Evolutionary conservation across 2,797 vertebrate species (phyloP), one percentile per base, ranked within the genome.

Genomic region (Aratinga solstitialis): DNA sequence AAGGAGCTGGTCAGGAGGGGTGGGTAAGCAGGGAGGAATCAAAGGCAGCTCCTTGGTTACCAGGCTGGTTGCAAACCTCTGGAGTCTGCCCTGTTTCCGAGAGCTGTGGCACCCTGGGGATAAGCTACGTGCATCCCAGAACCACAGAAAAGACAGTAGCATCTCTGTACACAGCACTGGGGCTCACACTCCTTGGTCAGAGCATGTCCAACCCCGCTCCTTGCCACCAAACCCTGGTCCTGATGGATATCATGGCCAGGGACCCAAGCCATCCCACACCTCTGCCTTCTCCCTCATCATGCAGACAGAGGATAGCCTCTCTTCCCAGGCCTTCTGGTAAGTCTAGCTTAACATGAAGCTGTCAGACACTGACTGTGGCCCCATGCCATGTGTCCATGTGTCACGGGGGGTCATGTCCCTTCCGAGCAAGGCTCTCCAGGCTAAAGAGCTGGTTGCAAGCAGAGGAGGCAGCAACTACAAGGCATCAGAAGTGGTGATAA

Each of bases 361-460:
- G 36, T 48, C 23, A 45, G 45, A 50, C 7, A 59, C 7, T 9
- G 42, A 48, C 6, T 12, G 15, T 23, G 40, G 34, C 53, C 30
- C 58, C 15, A 56, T 0, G 0, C 24, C 2, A 11, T 2, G 0
- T 13, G 11, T 43, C 38, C 34, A 73, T 4, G 30, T 68, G 48
- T 43, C 3, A 1, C 12, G 24, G 15, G 4, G 10, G 68, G 12
- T 47, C 4, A 2, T 32, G 14, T 48, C 40, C 26, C 22, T n/a
- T 20, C 3, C 2, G 1, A 73, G 18, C 14, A 74, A 62, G 19
- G 51, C 10, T 65, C 36, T 75, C 34, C 42, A 50, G 30, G 30
- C 36, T 22, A 54, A 34, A 92, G 19, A 88, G 27, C 13, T 26
- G 9, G 11, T 22, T 42, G 38, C 27, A 77, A 56, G 36, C 16